Percentiles rank a stretch among this genome's conserved stretches.
phyloP scores from a whole-genome alignment of 2,113 vertebrate genomes.

The Dasypus novemcinctus region DNA sequence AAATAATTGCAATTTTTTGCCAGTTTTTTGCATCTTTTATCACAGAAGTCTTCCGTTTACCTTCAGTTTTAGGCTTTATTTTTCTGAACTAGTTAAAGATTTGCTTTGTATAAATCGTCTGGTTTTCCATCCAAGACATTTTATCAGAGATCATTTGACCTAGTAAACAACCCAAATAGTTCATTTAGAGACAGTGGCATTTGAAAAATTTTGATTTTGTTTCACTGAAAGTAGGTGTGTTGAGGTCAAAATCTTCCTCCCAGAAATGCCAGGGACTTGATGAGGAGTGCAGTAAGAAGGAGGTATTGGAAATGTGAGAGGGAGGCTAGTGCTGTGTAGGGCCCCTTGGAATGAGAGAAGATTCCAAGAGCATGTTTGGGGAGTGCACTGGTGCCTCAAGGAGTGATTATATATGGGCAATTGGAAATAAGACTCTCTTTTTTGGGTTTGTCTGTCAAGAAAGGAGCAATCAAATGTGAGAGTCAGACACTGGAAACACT shows the following conservation, averaged over 20 bases:
- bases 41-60: not conserved
- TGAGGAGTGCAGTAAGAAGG: not conserved
- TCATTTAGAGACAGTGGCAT: not conserved
- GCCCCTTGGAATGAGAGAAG: not conserved
- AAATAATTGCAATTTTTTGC: not conserved
- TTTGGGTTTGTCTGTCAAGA: not conserved
- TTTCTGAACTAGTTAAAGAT: not conserved
- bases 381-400: fast-evolving
- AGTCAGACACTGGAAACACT: not conserved
- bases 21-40: not conserved
- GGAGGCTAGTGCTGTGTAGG: too few species aligned
- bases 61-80: not conserved
- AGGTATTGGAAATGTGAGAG: not conserved
- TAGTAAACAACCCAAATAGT: not conserved
- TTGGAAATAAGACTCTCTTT: not conserved
- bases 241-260: not conserved
- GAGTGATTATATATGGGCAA: not conserved
- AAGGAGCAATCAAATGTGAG: not conserved
- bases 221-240: not conserved
- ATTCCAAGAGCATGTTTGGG: fast-evolving
- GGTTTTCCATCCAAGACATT: not conserved
- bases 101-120: not conserved
- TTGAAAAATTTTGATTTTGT: not conserved
- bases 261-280: not conserved
- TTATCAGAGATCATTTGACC: not conserved